Evolutionary conservation across 1,140 invertebrate genomes (phyloP).

Genomic region (Ceratina calcarata): DNA sequence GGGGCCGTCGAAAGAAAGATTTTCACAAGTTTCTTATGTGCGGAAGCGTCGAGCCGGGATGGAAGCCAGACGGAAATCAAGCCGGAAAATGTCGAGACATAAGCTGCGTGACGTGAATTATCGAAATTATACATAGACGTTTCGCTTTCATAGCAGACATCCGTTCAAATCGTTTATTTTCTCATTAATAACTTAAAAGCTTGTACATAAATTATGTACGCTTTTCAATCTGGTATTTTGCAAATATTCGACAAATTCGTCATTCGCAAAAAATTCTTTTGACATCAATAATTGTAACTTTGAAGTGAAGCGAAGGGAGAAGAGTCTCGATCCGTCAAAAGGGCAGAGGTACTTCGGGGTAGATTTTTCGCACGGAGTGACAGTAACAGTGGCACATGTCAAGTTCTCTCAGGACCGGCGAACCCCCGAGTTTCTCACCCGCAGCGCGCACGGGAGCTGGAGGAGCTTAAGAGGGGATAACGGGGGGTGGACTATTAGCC

Average conservation of each 20-base stretch:
- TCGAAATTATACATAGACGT: slow-evolving; percentile 35
- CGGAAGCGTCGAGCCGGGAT: slow-evolving; percentile 52
- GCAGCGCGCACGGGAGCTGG: slow-evolving; percentile 44
- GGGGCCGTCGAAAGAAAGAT: slow-evolving; percentile 56
- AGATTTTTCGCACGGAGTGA: slow-evolving; percentile 60
- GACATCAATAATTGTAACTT: slow-evolving; percentile 6
- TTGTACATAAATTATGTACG: too few relatives aligned
- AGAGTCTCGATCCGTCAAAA: slow-evolving; percentile 24
- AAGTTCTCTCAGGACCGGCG: slow-evolving; percentile 72
- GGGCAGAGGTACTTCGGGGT: slow-evolving; percentile 28
- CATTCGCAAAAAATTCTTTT: too few relatives aligned
- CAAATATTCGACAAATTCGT: too few relatives aligned
- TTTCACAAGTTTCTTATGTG: slow-evolving; percentile 60
- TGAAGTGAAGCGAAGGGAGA: background rate
- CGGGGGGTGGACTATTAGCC: slow-evolving; percentile 71
- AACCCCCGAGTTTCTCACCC: slow-evolving; percentile 74
- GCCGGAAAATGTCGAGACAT: slow-evolving; percentile 63
- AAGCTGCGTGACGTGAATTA: slow-evolving; percentile 56
- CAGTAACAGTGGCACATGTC: slow-evolving; percentile 68
- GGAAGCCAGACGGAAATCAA: slow-evolving; percentile 64
- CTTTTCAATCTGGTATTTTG: too few relatives aligned
- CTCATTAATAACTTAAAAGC: too few relatives aligned
- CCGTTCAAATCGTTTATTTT: background rate
- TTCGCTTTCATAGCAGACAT: background rate
- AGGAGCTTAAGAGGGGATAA: slow-evolving; percentile 45